These are phyloP conservation scores for Drosophila repletoides DNA, from an alignment of 1,140 invertebrate genomes.

Conservation along the genomic window DNA sequence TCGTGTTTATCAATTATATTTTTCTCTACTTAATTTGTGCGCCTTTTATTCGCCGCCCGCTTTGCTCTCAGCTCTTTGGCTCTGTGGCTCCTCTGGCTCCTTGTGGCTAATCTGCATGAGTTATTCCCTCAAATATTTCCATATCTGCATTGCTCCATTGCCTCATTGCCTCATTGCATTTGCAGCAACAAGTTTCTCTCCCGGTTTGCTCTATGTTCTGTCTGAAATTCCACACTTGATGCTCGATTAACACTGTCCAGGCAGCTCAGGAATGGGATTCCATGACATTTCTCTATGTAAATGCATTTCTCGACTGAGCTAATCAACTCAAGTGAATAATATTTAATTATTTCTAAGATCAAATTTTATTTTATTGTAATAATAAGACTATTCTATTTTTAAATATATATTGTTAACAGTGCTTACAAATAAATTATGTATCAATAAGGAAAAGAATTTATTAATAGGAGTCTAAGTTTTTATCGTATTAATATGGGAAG, in stretches of 20 bases:
- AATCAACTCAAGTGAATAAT: slow-evolving; percentile 6
- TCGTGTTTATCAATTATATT: slow-evolving; percentile 76
- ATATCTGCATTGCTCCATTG: slow-evolving; percentile 39
- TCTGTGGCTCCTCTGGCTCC: not conserved
- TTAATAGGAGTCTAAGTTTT: too few species aligned
- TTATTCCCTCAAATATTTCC: slow-evolving; percentile 66
- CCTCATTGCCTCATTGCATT: slow-evolving; percentile 25
- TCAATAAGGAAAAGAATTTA: too few species aligned
- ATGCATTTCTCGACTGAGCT: slow-evolving; percentile 18
- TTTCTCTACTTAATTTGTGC: slow-evolving; percentile 68
- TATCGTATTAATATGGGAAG: too few species aligned
- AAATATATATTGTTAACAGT: too few species aligned
- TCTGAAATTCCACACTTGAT: slow-evolving; percentile 27
- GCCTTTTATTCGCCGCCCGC: slow-evolving; percentile 50
- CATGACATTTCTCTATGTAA: slow-evolving; percentile 24
- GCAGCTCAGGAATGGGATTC: slow-evolving; percentile 22
- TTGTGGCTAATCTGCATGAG: slow-evolving; percentile 66
- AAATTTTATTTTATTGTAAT: too few species aligned
- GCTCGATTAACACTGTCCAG: slow-evolving; percentile 1
- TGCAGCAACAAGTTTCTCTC: slow-evolving; percentile 18
- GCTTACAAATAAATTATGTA: too few species aligned
- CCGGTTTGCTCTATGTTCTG: not conserved
- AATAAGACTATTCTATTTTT: too few species aligned
- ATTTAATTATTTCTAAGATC: slow-evolving; percentile 10
- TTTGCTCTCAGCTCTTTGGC: not conserved